Evolutionary conservation across 2,797 vertebrate species (phyloP), one percentile per base, ranked within the genome.

Genomic region (Erpetoichthys calabaricus): DNA sequence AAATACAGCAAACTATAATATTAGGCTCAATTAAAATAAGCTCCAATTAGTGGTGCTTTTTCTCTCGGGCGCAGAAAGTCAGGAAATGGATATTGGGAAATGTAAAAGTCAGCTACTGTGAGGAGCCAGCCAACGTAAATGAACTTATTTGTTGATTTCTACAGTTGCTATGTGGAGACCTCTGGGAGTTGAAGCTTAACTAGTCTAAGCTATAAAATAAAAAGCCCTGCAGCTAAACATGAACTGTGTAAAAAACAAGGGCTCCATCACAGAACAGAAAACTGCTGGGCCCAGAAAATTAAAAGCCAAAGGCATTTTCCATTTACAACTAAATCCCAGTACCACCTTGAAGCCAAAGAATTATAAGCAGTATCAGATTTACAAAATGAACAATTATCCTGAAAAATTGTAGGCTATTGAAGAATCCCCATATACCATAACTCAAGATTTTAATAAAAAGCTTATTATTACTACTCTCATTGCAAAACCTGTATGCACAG

Each of bases 21-120:
- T 97, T 95, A 94, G 91, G 91, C 91, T 93, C 94, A 97, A 97
- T 97, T 97, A 97, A 94, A 97, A 93, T 92, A 94, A 92, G 91
- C 91, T 94, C 92, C 93, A 96, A 97, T 97, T 97, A 97, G 84
- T 83, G 90, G 89, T 91, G 91, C 82, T 86, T 85, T 88, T 86
- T 88, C 91, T 93, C 91, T 85, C 83, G 78, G 91, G 94, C 91
- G 92, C 91, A 82, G 91, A 89, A 90, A 93, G 89, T 89, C 89
- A 94, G 91, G 91, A 94, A 96, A 92, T 91, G 89, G 91, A 94
- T 91, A 93, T 91, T 91, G 91, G 87, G 89, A 94, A 92, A 96
- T 89, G 89, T 91, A 91, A 90, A 91, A 92, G 90, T 93, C 87
- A 89, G 91, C 91, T 91, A 94, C 81, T 87, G 91, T 91, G 87